Evolutionary conservation across 2,797 vertebrate species (phyloP).

Genomic region (Gallinago solitaria): DNA sequence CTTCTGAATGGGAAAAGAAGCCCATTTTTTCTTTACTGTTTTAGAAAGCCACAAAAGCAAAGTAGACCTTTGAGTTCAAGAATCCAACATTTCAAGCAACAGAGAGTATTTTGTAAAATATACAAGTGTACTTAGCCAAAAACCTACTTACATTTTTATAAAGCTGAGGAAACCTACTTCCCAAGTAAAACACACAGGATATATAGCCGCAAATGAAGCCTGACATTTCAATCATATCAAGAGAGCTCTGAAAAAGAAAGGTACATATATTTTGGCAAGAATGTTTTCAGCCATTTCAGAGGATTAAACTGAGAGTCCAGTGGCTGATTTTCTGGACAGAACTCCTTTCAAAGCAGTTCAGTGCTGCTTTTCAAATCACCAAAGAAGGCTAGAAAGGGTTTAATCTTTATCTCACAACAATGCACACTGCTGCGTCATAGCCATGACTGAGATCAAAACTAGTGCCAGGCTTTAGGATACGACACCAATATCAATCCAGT

Average conservation of each 20-base stretch:
- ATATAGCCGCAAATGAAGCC: slow-evolving; percentile 80
- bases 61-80: neutral
- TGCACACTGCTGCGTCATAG: neutral
- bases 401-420: neutral
- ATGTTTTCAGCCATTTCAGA: neutral
- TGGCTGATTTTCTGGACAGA: neutral
- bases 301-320: neutral
- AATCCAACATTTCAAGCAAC: neutral
- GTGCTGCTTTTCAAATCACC: neutral
- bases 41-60: neutral
- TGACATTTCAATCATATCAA: slow-evolving; percentile 73
- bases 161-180: slow-evolving; percentile 79
- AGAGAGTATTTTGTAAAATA: neutral
- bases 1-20: neutral
- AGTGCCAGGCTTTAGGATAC: neutral
- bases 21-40: neutral
- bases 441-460: neutral
- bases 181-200: slow-evolving; percentile 79
- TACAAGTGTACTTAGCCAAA: neutral
- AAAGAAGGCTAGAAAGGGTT: neutral
- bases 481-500: neutral
- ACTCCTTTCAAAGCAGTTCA: neutral
- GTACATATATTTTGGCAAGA: neutral
- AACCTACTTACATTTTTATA: slow-evolving; percentile 78
- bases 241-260: slow-evolving; percentile 59